phyloP scores from a whole-genome alignment of 1,140 invertebrate species.

The Hormaphis cornu region DNA sequence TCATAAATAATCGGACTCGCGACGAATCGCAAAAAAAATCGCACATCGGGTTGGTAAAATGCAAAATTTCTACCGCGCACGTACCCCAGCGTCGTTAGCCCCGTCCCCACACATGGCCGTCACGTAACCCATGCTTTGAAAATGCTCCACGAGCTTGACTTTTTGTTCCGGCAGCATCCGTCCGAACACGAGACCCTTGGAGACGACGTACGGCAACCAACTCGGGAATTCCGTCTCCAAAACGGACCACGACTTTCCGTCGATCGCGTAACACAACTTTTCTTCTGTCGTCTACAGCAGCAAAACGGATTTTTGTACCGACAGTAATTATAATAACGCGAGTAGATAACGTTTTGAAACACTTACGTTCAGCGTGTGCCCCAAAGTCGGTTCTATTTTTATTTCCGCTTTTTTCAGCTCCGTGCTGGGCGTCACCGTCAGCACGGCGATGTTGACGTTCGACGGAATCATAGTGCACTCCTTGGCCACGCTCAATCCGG shows the following conservation, averaged over 20 bases:
- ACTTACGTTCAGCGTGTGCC: not conserved
- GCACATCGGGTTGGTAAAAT: too few species aligned
- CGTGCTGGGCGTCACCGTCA: constrained; percentile 5
- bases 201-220: constrained; percentile 54
- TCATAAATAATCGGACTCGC: too few species aligned
- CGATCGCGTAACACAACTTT: constrained; percentile 52
- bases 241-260: constrained; percentile 62
- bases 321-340: not conserved
- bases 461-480: constrained; percentile 75
- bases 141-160: constrained; percentile 72
- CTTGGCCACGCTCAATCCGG: constrained; percentile 78
- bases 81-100: constrained; percentile 78
- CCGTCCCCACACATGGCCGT: constrained; percentile 87
- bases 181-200: constrained; percentile 76
- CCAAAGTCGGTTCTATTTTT: not conserved
- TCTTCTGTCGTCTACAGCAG: not conserved
- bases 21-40: too few species aligned
- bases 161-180: constrained; percentile 94
- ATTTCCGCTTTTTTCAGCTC: not conserved
- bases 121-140: constrained; percentile 72
- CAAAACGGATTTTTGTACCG: not conserved
- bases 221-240: constrained; percentile 57
- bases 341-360: not conserved
- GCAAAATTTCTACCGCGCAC: too few species aligned
- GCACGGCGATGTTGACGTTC: constrained; percentile 37